Evolutionary conservation across 2,797 vertebrate genomes (phyloP), one percentile per base, ranked within the genome.

Genomic region (Tachyglossus aculeatus): DNA sequence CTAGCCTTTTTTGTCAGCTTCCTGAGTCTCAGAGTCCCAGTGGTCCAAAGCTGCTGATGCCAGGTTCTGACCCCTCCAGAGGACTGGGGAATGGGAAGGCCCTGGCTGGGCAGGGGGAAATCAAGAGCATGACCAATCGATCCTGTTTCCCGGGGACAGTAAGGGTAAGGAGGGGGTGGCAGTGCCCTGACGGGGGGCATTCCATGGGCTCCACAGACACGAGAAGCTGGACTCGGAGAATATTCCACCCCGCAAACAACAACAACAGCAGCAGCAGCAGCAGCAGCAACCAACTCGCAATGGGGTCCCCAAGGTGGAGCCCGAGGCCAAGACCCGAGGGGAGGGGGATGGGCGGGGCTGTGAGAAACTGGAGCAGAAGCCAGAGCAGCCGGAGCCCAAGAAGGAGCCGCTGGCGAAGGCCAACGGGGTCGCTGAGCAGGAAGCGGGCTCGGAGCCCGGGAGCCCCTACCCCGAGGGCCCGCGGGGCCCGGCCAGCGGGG

Each of bases 171-270:
- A 48, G 15, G 15, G 54, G 33, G 29, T 27, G 40, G n/a, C 44
- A 27, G 16, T 38, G n/a, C 11, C 15, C 38, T 38, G 11, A 82
- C 41, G 21, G 12, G 47, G 78, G 25, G 37, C 10, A 1, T 29
- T 39, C 55, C 8, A 58, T 27, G 33, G 9, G 19, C 27, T 50
- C 64, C 25, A 15, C 69, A 94, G 92, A 80, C 90, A 89, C 0
- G 91, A 86, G 89, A 96, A 95, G 79, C 91, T 84, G 4, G 92
- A 92, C 73, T 89, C 85, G 0, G 95, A 96, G 69, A 91, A 92
- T 80, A 86, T 92, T 61, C 86, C 90, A 1, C 73, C 86, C 74
- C 67, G 83, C 84, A 72, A 93, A 84, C 69, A 78, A 66, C 88
- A 92, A 73, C 73, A 78, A 71, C 78, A 83, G 43, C 74, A 91